Percentiles rank a stretch among this genome's conserved stretches.
These are phyloP conservation scores for Parnassius apollo DNA, from an alignment of 2,888 invertebrate species.

Conservation along the genomic window DNA sequence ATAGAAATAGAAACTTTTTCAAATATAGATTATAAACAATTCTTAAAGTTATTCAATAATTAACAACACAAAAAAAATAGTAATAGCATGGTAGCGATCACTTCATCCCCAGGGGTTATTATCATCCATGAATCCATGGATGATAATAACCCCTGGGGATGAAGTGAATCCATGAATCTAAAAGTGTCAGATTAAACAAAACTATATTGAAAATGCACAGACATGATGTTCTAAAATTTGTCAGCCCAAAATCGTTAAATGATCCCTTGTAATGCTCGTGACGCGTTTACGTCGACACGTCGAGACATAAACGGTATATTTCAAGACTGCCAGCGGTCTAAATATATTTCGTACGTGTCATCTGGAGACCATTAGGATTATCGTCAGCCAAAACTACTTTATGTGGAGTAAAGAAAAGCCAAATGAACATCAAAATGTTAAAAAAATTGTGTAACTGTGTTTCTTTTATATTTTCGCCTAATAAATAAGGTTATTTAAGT, in stretches of 20 bases:
- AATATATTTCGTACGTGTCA: conserved; percentile 22
- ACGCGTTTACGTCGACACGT: not conserved
- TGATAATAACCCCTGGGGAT: no score
- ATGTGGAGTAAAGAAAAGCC: not conserved
- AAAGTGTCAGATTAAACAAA: not conserved
- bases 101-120: no score
- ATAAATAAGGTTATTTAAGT: no score
- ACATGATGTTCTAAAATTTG: not conserved
- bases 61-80: no score
- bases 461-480: no score
- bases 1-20: no score
- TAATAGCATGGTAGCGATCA: no score
- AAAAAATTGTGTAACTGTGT: not conserved
- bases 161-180: no score
- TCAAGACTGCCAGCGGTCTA: conserved; percentile 9
- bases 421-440: not conserved
- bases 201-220: not conserved
- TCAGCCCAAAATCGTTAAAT: not conserved
- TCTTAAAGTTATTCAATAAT: no score
- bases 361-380: conserved; percentile 17
- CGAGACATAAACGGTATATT: conserved; percentile 21
- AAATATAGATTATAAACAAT: no score
- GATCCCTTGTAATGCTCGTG: conserved; percentile 12
- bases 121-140: no score
- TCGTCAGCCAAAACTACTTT: conserved; percentile 5